Percentiles rank a stretch among this genome's conserved stretches.
Evolutionary conservation across 2,888 invertebrate species (phyloP).

Genomic region (Ligdia adustata): DNA sequence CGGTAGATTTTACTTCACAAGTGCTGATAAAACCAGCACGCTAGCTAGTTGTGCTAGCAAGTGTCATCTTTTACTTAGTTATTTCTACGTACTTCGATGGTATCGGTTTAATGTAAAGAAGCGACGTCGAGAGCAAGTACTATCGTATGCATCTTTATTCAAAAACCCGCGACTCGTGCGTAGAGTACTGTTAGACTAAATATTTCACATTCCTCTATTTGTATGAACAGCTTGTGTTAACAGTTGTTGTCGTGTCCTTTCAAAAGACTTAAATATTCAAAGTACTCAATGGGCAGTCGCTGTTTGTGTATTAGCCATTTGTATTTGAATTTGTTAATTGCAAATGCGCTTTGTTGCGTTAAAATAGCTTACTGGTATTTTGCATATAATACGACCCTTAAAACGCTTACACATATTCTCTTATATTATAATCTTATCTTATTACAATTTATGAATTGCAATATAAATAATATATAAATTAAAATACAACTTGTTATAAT

Average conservation of each 20-base stretch:
- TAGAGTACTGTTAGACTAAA: conserved; percentile 66
- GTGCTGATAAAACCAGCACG: conserved; percentile 35
- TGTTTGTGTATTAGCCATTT: conserved; percentile 18
- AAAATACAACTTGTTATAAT: no score
- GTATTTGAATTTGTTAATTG: conserved; percentile 24
- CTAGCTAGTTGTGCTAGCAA: conserved; percentile 15
- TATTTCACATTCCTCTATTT: conserved; percentile 68
- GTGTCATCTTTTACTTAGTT: conserved; percentile 38
- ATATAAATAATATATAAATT: no score
- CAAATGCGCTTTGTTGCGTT: conserved; percentile 4
- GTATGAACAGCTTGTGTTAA: conserved; percentile 52
- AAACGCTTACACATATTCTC: no score
- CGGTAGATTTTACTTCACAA: conserved; percentile 37
- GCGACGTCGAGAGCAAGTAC: conserved; percentile 32
- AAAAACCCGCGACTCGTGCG: conserved; percentile 38
- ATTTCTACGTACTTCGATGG: conserved; percentile 33
- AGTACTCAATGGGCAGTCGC: conserved; percentile 12
- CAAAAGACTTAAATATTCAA: conserved; percentile 27
- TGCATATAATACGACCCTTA: no score
- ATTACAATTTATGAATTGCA: no score
- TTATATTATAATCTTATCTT: no score
- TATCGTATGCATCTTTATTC: conserved; percentile 53
- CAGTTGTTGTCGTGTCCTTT: conserved; percentile 50
- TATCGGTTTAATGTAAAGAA: conserved; percentile 43
- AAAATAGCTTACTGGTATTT: background rate